phyloP scores from a whole-genome alignment of 2,888 invertebrate species.

The Erannis defoliaria region DNA sequence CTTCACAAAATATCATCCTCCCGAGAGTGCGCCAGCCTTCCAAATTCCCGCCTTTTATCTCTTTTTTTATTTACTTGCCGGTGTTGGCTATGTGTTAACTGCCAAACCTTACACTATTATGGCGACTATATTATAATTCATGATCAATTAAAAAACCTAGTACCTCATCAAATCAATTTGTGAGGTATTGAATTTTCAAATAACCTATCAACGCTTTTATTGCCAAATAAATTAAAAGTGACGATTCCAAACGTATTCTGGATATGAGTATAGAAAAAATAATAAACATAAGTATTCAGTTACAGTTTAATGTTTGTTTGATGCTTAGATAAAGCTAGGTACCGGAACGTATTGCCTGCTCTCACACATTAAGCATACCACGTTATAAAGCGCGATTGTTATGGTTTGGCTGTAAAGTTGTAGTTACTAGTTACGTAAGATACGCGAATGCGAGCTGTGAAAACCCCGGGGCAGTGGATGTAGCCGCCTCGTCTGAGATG shows the following conservation, averaged over 20 bases:
- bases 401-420: constrained; percentile 40
- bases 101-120: too few species aligned
- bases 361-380: constrained; percentile 24
- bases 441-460: constrained; percentile 46
- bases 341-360: constrained; percentile 26
- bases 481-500: constrained; percentile 34
- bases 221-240: constrained; percentile 1
- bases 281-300: constrained; percentile 19
- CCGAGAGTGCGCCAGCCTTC: too few species aligned
- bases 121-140: too few species aligned
- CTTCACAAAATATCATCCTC: too few species aligned
- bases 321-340: constrained; percentile 29
- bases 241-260: constrained; percentile 1
- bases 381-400: constrained; percentile 30
- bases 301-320: constrained; percentile 24
- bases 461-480: constrained; percentile 38
- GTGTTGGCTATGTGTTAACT: too few species aligned
- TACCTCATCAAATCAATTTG: too few species aligned
- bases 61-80: too few species aligned
- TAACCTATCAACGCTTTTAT: background rate
- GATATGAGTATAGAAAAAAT: constrained; percentile 20
- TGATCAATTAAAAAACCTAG: too few species aligned
- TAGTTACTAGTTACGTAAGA: constrained; percentile 48
- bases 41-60: too few species aligned
- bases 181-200: background rate